Percentiles rank a stretch among this genome's conserved stretches.
phyloP scores from a whole-genome alignment of 2,888 invertebrate genomes.

The Protonemura montana region DNA sequence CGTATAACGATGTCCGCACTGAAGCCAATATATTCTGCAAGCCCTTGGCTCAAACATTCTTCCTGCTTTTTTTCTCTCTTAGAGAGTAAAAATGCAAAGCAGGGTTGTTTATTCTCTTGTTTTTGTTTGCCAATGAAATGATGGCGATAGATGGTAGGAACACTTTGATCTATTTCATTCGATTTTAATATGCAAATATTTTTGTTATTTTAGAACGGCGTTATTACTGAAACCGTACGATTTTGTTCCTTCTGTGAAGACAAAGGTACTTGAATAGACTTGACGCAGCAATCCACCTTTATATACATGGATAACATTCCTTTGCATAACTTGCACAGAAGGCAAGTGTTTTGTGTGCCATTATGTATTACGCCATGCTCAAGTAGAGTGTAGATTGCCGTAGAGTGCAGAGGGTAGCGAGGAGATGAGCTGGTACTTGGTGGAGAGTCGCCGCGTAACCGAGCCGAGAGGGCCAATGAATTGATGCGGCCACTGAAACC shows the following conservation, averaged over 20 bases:
- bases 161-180: slow-evolving; percentile 17
- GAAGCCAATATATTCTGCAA: slow-evolving; percentile 10
- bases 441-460: slow-evolving; percentile 2
- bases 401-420: not conserved
- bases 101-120: slow-evolving; percentile 37
- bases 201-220: not conserved
- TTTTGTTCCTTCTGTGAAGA: not conserved
- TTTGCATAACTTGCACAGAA: not conserved
- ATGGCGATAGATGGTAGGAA: slow-evolving; percentile 15
- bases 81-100: slow-evolving; percentile 33
- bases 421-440: not conserved
- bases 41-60: slow-evolving; percentile 1
- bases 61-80: not conserved
- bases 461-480: not conserved
- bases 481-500: not conserved
- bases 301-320: not conserved
- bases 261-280: slow-evolving; percentile 7
- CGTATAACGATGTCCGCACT: slow-evolving; percentile 17
- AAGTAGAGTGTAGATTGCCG: not conserved
- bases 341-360: not conserved
- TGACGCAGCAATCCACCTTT: not conserved
- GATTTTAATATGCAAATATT: slow-evolving; percentile 27
- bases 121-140: slow-evolving; percentile 40
- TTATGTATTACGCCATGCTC: not conserved
- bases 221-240: not conserved